Evolutionary conservation across 2,888 invertebrate species (phyloP).

Genomic region (Dugesia japonica): DNA sequence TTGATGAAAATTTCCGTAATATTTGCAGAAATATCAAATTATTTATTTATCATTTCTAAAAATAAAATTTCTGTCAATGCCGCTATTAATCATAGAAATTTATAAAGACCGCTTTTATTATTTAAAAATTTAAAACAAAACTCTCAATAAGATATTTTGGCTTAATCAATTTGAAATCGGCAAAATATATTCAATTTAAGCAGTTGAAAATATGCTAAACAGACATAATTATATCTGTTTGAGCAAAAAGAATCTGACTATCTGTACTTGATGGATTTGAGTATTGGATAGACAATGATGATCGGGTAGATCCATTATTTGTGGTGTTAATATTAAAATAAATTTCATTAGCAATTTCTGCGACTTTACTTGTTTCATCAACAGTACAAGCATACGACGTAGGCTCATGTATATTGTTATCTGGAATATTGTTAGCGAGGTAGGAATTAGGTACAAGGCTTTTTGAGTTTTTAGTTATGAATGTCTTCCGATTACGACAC

Average conservation of each 20-base stretch:
- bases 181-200: background rate
- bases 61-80: too few relatives aligned
- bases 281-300: background rate
- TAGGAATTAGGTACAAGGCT: background rate
- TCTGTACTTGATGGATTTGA: background rate
- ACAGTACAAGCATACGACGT: background rate
- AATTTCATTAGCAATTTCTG: background rate
- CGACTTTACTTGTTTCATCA: background rate
- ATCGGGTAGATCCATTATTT: background rate
- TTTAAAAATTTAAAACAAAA: background rate
- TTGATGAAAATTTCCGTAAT: too few relatives aligned
- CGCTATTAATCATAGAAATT: too few relatives aligned
- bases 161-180: background rate
- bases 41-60: too few relatives aligned
- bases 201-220: background rate
- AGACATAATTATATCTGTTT: background rate
- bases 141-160: background rate
- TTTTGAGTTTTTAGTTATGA: background rate
- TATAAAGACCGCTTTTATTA: too few relatives aligned
- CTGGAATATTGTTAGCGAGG: background rate
- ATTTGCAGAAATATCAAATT: too few relatives aligned
- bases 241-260: background rate
- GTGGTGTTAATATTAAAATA: background rate
- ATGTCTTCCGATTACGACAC: background rate
- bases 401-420: background rate